Percentiles rank a stretch among this genome's conserved stretches.
Evolutionary conservation across 2,113 vertebrate genomes (phyloP).

Genomic region (Lepus timidus): DNA sequence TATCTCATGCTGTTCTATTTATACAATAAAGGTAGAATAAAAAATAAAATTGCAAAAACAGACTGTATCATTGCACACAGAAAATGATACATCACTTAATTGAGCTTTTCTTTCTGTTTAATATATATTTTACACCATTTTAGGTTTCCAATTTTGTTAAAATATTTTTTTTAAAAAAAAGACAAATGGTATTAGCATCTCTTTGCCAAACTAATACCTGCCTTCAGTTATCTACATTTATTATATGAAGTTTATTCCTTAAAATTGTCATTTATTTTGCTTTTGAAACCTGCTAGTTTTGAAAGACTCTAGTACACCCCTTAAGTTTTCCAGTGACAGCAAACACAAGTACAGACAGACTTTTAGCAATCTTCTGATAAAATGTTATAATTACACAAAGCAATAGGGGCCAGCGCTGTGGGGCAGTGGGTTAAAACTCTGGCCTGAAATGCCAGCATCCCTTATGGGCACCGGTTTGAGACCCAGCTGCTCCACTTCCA

Average conservation of each 20-base stretch:
- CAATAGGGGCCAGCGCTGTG: too few species aligned
- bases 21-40: slow-evolving; percentile 37
- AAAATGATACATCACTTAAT: slow-evolving; percentile 5
- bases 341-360: neutral
- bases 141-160: slow-evolving; percentile 56
- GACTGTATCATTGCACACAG: neutral
- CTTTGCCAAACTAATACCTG: slow-evolving; percentile 43
- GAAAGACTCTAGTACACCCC: neutral
- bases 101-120: slow-evolving; percentile 3
- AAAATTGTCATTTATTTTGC: neutral
- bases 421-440: too few species aligned
- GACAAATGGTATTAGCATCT: neutral
- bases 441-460: too few species aligned
- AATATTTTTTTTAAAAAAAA: neutral
- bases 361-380: neutral
- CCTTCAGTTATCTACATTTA: slow-evolving; percentile 42
- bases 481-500: too few species aligned
- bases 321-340: slow-evolving; percentile 7
- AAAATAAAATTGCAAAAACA: slow-evolving; percentile 39
- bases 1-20: slow-evolving; percentile 47
- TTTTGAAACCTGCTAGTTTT: too few species aligned
- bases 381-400: neutral
- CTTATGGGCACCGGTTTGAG: too few species aligned
- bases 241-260: neutral
- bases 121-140: slow-evolving; percentile 19